Percentiles rank a stretch among this genome's conserved stretches.
Evolutionary conservation across 2,113 vertebrate species (phyloP).

Genomic region (Condylura cristata): DNA sequence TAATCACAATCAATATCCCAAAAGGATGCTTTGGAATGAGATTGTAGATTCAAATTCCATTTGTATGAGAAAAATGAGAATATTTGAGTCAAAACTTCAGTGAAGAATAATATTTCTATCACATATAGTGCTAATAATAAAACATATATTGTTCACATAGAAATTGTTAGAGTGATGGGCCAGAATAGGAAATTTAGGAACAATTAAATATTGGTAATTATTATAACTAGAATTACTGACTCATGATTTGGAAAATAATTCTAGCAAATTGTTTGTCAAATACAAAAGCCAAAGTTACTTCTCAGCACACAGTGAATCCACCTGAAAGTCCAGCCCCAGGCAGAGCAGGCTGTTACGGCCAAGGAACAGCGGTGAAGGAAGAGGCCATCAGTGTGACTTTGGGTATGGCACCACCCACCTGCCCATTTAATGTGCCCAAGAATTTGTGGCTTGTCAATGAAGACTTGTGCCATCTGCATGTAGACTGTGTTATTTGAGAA

Average conservation of each 20-base stretch:
- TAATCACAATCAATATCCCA: not conserved
- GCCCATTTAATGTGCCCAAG: not conserved
- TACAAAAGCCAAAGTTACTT: too few species aligned
- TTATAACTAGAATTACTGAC: not conserved
- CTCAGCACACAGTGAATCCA: not conserved
- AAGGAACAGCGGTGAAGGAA: not conserved
- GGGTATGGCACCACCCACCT: not conserved
- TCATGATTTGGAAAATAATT: not conserved
- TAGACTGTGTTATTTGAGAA: not conserved
- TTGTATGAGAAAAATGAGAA: not conserved
- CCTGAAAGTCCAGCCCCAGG: not conserved
- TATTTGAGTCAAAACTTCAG: not conserved
- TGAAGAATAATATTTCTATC: not conserved
- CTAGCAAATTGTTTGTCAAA: too few species aligned
- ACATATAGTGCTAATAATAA: not conserved
- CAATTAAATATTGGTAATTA: not conserved
- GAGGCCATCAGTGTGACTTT: not conserved
- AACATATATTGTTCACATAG: not conserved
- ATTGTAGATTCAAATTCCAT: constrained; percentile 17
- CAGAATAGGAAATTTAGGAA: not conserved
- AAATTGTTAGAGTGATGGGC: not conserved
- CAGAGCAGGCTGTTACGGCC: not conserved
- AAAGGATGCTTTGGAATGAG: not conserved
- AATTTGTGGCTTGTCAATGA: not conserved
- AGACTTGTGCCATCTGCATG: not conserved